Conservation (phyloP, 2,797 vertebrate species). For the Siniperca undulata region DNA sequence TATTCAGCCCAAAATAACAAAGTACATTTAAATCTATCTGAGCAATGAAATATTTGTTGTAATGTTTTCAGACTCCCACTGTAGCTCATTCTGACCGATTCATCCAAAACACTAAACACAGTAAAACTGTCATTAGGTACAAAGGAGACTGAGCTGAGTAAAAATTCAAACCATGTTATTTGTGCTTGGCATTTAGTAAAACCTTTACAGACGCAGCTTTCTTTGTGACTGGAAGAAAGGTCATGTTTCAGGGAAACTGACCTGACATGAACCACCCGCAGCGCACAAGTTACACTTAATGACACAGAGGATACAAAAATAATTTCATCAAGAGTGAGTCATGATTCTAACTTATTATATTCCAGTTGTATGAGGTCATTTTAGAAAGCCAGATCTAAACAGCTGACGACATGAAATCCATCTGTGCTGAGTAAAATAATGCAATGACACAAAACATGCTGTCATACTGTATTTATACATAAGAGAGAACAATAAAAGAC, state of each 20-base stretch:
- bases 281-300: background rate
- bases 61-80: background rate
- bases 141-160: background rate
- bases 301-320: background rate
- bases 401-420: background rate
- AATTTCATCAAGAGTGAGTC: background rate
- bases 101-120: background rate
- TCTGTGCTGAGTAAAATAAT: background rate
- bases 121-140: background rate
- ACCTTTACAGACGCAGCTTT: background rate
- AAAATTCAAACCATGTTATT: background rate
- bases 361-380: conserved; percentile 1
- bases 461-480: background rate
- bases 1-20: too few relatives aligned
- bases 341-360: background rate
- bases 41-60: background rate
- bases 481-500: background rate
- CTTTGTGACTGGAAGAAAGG: background rate
- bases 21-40: background rate
- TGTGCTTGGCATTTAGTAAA: background rate
- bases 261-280: background rate
- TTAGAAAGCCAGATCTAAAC: background rate
- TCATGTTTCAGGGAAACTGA: background rate
- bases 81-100: background rate
- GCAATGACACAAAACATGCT: background rate